Percentiles rank a stretch among this genome's conserved stretches.
These are phyloP conservation scores for Channa maculata DNA, from an alignment of 2,113 vertebrate species.

Conservation along the genomic window DNA sequence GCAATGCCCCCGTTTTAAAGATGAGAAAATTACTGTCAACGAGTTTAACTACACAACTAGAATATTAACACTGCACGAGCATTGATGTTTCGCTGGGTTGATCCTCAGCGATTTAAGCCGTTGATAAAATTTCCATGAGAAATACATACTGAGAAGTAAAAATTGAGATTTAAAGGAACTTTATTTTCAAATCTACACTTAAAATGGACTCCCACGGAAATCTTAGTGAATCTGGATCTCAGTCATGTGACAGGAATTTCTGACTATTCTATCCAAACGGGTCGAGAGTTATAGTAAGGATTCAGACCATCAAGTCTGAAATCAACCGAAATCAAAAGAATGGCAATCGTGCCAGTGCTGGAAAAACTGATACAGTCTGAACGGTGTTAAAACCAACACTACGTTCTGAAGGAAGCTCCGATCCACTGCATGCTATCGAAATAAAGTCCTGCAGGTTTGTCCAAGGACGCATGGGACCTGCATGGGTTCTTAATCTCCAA, in stretches of 20 bases:
- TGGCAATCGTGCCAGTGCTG: not conserved
- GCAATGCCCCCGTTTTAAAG: no score
- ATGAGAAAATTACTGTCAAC: no score
- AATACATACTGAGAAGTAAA: not conserved
- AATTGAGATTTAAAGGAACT: no score
- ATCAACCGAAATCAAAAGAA: not conserved
- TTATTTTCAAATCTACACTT: not conserved
- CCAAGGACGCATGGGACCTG: constrained; percentile 1
- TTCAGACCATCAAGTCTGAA: not conserved
- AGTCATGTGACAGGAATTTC: not conserved
- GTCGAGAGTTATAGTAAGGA: no score
- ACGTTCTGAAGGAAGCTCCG: not conserved
- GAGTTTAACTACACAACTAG: no score
- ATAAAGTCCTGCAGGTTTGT: not conserved
- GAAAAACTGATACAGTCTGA: not conserved
- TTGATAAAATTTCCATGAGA: not conserved
- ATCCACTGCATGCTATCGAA: not conserved
- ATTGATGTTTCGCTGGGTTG: no score
- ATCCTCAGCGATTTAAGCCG: no score
- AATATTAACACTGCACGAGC: no score
- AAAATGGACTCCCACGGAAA: not conserved
- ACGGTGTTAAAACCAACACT: not conserved
- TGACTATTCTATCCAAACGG: not conserved
- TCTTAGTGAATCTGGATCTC: constrained; percentile 36
- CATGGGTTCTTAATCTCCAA: not conserved